A percentile compares a stretch with the other conserved stretches of the same genome.
These are phyloP conservation scores for Bubo scandiacus DNA, from an alignment of 2,113 vertebrate species.

Conservation along the genomic window DNA sequence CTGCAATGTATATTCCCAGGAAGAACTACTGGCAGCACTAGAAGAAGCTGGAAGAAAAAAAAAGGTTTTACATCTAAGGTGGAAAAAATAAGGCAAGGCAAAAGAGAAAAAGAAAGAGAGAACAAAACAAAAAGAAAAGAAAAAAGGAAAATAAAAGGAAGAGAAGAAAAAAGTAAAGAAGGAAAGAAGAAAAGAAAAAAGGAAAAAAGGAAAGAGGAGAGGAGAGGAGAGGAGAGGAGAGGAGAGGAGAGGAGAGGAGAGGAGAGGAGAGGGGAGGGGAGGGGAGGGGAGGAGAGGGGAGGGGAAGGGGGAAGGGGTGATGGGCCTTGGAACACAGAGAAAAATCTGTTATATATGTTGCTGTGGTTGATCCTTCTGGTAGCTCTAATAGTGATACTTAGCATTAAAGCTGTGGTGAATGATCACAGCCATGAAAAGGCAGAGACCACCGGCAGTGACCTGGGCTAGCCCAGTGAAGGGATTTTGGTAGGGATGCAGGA, in stretches of 20 bases:
- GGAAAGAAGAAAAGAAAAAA: background rate
- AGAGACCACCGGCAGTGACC: background rate
- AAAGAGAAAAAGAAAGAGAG: background rate
- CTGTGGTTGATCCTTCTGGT: background rate
- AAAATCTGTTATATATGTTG: background rate
- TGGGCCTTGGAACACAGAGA: background rate
- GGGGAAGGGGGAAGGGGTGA: background rate
- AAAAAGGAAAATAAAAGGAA: background rate
- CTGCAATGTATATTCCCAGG: background rate
- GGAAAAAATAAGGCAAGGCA: background rate
- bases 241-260: too few species aligned
- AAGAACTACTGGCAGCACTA: background rate
- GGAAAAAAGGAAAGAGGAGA: background rate
- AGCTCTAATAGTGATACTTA: fast-evolving
- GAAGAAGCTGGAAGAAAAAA: background rate
- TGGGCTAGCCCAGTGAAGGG: background rate
- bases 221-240: too few species aligned
- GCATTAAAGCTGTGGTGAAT: background rate
- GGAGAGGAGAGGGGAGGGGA: too few species aligned
- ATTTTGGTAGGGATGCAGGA: background rate
- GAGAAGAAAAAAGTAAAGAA: background rate
- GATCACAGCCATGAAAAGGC: background rate
- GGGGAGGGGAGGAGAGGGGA: background rate
- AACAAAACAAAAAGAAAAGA: background rate
- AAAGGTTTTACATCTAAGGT: background rate